Evolutionary conservation across 2,113 vertebrate species (phyloP), one percentile per base, ranked within the genome.

Genomic region (Seriola rivoliana): DNA sequence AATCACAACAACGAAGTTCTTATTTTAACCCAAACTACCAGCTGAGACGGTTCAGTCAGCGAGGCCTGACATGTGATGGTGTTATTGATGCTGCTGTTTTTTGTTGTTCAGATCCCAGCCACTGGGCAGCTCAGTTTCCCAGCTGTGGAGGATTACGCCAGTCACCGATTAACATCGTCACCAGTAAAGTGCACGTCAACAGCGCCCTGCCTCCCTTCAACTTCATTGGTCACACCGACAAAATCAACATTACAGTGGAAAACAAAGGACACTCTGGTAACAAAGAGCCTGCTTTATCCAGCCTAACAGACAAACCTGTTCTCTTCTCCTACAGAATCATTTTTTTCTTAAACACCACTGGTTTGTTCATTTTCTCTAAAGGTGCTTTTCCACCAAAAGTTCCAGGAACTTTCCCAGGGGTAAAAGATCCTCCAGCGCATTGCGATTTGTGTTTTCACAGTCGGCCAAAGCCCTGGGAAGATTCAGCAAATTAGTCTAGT

Each of bases 151-250:
- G 90, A 13, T n/a, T 21, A 1, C 90, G 12, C 0, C 98, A 99
- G 81, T 98, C 97, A 1, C 98, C 98, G 0, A 94, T 98, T 85
- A 95, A 98, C 89, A 97, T 99, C 0, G 75, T 95, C 80, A 97
- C 96, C 73, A 59, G 17, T 23, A 88, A 94, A 36, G 93, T 93
- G 1, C 0, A 74, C 32, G 0, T 82, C 0, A 62, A 96, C 72
- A 10, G 4, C 16, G 77, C 17, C 6, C 94, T 98, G 59, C 50
- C 77, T 3, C 82, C 82, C 0, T 94, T 99, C 69, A 17, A 9
- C 4, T 98, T 98, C 71, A 89, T 93, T 0, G 95, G 95, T 0
- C 97, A 99, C 0, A 59, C 94, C 1, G 54, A 87, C 5, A 44
- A 8, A 1, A 85, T 91, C 82, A 94, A 95, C 78, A 58, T 94